Conservation (phyloP, 2,888 invertebrate genomes). For the Anticlea derivata region DNA sequence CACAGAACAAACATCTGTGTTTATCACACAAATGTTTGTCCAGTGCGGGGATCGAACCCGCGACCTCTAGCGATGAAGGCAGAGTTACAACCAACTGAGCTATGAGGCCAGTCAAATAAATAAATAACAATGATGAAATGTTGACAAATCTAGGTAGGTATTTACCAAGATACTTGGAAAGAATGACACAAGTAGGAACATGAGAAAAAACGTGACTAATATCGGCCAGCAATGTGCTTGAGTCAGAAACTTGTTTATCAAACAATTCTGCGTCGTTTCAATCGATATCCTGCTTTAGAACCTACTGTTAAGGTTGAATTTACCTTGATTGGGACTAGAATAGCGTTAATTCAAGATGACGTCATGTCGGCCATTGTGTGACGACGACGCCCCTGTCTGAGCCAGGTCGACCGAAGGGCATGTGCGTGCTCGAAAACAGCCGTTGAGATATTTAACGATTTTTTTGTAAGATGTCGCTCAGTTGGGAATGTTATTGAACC, state of each 20-base stretch:
- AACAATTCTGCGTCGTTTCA: background rate
- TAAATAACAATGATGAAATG: background rate
- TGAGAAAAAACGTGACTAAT: slow-evolving; percentile 18
- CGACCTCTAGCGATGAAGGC: too few species aligned
- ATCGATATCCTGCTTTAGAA: background rate
- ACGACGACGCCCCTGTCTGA: slow-evolving; percentile 28
- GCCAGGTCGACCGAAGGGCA: slow-evolving; percentile 9
- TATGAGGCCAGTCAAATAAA: too few species aligned
- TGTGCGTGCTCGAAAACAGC: slow-evolving; percentile 5
- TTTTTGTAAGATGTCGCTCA: background rate
- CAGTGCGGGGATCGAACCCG: too few species aligned
- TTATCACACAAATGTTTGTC: too few species aligned
- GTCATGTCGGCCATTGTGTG: slow-evolving; percentile 26
- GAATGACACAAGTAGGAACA: background rate
- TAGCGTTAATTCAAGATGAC: slow-evolving; percentile 17
- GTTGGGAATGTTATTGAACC: slow-evolving; percentile 10
- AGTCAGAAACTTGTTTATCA: slow-evolving; percentile 22
- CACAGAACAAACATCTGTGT: too few species aligned
- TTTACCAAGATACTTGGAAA: too few species aligned
- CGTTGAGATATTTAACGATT: slow-evolving; percentile 4
- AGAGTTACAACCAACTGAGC: too few species aligned
- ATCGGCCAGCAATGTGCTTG: slow-evolving; percentile 8
- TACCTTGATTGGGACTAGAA: background rate
- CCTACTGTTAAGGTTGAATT: slow-evolving; percentile 2
- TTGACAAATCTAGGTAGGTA: too few species aligned